Percentiles rank a stretch among this genome's conserved stretches.
Conservation (phyloP, 2,888 invertebrate genomes). For the Conchocele bisecta region DNA sequence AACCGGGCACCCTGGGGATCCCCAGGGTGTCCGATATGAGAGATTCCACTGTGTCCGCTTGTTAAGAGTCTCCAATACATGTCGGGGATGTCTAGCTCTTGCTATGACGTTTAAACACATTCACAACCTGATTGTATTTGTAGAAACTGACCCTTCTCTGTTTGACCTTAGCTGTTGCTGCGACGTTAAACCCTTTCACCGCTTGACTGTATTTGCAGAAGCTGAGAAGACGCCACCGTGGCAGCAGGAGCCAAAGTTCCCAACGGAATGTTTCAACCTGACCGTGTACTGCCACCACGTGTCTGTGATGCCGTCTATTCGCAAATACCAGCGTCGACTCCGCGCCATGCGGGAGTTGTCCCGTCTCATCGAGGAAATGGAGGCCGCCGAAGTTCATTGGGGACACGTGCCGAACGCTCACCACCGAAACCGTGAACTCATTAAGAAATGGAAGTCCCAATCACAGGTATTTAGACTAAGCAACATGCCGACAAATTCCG, state of each 20-base stretch:
- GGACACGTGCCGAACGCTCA: constrained; percentile 67
- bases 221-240: constrained; percentile 82
- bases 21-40: too few species aligned
- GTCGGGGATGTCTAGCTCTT: too few species aligned
- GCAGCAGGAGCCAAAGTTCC: constrained; percentile 93
- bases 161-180: too few species aligned
- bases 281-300: constrained; percentile 97
- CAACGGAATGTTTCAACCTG: constrained; percentile 98
- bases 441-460: constrained; percentile 94
- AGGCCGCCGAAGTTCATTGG: constrained; percentile 85
- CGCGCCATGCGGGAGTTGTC: constrained; percentile 92
- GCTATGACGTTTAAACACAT: too few species aligned
- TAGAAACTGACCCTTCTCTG: too few species aligned
- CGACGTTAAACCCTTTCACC: too few species aligned
- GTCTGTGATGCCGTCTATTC: constrained; percentile 93
- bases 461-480: constrained; percentile 85
- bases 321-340: constrained; percentile 90
- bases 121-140: too few species aligned
- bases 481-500: too few species aligned
- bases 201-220: constrained; percentile 45
- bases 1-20: too few species aligned
- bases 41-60: too few species aligned
- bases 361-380: constrained; percentile 79
- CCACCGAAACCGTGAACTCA: constrained; percentile 90
- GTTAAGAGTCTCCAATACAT: too few species aligned